Evolutionary conservation across 2,113 vertebrate genomes (phyloP).

Genomic region (Cranoglanis bouderius): DNA sequence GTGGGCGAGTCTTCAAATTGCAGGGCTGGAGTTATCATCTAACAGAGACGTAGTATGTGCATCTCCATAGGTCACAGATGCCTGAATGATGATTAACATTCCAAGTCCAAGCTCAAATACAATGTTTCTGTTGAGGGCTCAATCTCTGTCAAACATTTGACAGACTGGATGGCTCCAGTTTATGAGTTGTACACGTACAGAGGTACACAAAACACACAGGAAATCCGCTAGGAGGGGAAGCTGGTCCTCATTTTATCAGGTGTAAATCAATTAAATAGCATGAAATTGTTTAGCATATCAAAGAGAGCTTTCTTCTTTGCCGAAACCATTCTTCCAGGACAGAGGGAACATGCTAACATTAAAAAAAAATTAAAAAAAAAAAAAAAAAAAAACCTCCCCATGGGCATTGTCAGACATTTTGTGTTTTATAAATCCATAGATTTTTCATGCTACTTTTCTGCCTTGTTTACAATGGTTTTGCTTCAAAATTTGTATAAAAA

Average conservation of each 20-base stretch:
- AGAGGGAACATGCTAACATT: conserved; percentile 17
- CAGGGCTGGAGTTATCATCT: conserved; percentile 38
- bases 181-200: too few relatives aligned
- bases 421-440: conserved; percentile 26
- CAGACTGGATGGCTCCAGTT: conserved; percentile 54
- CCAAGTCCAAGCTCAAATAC: conserved; percentile 64
- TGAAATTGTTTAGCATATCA: conserved; percentile 46
- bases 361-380: neutral
- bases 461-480: conserved; percentile 11
- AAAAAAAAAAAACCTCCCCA: neutral
- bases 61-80: conserved; percentile 57
- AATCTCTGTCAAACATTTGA: conserved; percentile 52
- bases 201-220: neutral
- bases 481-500: conserved; percentile 10
- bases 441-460: conserved; percentile 33
- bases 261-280: conserved; percentile 50
- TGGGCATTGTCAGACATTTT: conserved; percentile 50
- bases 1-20: conserved; percentile 37
- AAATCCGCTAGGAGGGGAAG: neutral
- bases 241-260: conserved; percentile 47
- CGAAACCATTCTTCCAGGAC: conserved; percentile 37
- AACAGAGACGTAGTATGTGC: conserved; percentile 10
- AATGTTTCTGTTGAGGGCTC: conserved; percentile 58
- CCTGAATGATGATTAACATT: conserved; percentile 68
- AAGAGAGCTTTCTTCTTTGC: conserved; percentile 38